Base-by-base conservation (phyloP, 2,113 vertebrate genomes). In the Callipepla californica region DNA sequence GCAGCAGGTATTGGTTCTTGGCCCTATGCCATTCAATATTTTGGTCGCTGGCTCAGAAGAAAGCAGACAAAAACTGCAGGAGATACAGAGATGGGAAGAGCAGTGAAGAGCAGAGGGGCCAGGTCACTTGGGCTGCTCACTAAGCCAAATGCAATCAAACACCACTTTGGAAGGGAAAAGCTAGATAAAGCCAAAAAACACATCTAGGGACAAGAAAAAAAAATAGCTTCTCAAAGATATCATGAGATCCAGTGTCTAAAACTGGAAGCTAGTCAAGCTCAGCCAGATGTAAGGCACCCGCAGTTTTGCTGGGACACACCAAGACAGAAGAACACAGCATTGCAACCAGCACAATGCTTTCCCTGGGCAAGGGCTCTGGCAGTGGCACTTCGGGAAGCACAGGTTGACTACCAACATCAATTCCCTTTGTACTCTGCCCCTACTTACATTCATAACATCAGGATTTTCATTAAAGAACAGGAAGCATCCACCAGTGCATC, bases 391-490 rank as follows among this genome's bases (percentile, higher is more conserved):
- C 58, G 62, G 62, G 74, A 50, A 80, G 30, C 0, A 0, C 10
- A 14, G 53, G 58, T 17, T 76, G 48, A 22, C 40, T 1, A 0
- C 67, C 40, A 57, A 55, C 32, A 93, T 81, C 69, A 63, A 28
- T 34, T 75, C 62, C 55, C 67, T 67, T 34, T 58, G 42, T 48
- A 32, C 42, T 66, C 45, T 80, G 34, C 25, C 47, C n/a, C 63
- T 45, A 57, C 45, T 63, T 17, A 57, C 34, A 91, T 76, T 87
- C 72, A 78, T 59, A 70, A 11, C 12, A 57, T 34, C 58, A 82
- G 36, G 59, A 90, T 59, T 62, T 85, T 93, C 90, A 94, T 94
- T 92, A 96, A 95, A 70, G 61, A 58, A 69, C 58, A 76, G 42
- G 75, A 93, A 92, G 78, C 47, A 87, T 40, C 48, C 63, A 91